Conservation (phyloP, 92 coral and sea anemone species). For the Chrysogorgia sp. region DNA sequence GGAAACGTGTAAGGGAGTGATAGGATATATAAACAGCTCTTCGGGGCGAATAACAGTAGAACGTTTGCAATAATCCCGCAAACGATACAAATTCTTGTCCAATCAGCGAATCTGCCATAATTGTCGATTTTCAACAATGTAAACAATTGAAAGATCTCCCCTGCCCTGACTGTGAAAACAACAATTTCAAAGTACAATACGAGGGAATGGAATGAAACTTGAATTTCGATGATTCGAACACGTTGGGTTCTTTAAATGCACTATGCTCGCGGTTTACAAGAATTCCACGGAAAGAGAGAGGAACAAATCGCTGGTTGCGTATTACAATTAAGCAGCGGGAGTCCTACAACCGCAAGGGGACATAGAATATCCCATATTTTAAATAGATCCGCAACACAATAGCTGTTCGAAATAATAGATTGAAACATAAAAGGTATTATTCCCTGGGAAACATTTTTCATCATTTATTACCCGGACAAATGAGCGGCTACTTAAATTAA, state of each 20-base stretch:
- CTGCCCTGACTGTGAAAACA: too few relatives aligned
- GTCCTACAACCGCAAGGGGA: too few relatives aligned
- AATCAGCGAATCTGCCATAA: not conserved
- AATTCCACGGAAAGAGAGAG: not conserved
- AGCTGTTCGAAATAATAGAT: slow-evolving; percentile 14
- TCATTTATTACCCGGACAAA: not conserved
- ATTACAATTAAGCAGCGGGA: not conserved
- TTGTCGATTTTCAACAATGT: not conserved
- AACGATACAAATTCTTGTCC: not conserved
- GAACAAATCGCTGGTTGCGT: not conserved
- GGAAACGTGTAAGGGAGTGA: too few relatives aligned
- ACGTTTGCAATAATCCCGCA: not conserved
- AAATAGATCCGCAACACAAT: slow-evolving; percentile 9
- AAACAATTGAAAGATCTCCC: not conserved
- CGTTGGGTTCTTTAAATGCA: not conserved
- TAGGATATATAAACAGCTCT: too few relatives aligned
- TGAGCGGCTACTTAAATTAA: not conserved
- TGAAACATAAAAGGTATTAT: not conserved
- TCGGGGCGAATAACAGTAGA: not conserved
- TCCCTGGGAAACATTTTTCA: not conserved
- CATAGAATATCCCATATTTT: not conserved
- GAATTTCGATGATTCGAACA: not conserved
- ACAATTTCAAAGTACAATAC: not conserved
- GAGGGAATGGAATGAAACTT: not conserved
- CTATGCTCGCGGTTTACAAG: not conserved